Percentiles rank a stretch among this genome's conserved stretches.
These are phyloP conservation scores for Keiferia lycopersicella DNA, from an alignment of 2,888 invertebrate species.

Conservation along the genomic window DNA sequence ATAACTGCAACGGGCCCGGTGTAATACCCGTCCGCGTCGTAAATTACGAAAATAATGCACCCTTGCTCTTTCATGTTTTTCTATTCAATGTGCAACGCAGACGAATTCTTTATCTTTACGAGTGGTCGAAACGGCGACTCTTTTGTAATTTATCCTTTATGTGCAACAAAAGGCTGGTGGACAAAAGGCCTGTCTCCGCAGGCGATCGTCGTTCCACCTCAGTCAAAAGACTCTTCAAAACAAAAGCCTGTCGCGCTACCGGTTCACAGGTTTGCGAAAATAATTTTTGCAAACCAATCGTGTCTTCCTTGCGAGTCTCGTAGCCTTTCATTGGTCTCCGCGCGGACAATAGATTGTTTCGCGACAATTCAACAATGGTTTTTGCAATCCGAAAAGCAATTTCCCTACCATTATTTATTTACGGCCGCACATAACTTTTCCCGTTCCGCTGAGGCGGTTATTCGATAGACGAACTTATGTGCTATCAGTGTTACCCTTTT, in stretches of 20 bases:
- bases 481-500: conserved; percentile 72
- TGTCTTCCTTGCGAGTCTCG: conserved; percentile 53
- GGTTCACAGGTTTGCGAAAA: conserved; percentile 65
- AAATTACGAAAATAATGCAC: conserved; percentile 76
- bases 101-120: conserved; percentile 72
- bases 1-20: conserved; percentile 58
- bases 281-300: conserved; percentile 78
- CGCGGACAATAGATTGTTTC: conserved; percentile 65
- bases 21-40: conserved; percentile 58
- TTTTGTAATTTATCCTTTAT: conserved; percentile 76
- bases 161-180: conserved; percentile 66
- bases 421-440: conserved; percentile 52
- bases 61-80: conserved; percentile 68
- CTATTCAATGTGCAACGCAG: conserved; percentile 62
- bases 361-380: conserved; percentile 39
- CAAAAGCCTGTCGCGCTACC: conserved; percentile 59
- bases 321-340: conserved; percentile 61
- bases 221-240: conserved; percentile 59
- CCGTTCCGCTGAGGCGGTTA: conserved; percentile 49
- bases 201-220: conserved; percentile 55
- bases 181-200: conserved; percentile 64
- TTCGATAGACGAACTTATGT: conserved; percentile 61
- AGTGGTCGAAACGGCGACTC: conserved; percentile 64
- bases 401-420: conserved; percentile 52
- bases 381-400: conserved; percentile 47